Base-by-base conservation (phyloP, 2,113 vertebrate species). In the Onychorhynchus coronatus region DNA sequence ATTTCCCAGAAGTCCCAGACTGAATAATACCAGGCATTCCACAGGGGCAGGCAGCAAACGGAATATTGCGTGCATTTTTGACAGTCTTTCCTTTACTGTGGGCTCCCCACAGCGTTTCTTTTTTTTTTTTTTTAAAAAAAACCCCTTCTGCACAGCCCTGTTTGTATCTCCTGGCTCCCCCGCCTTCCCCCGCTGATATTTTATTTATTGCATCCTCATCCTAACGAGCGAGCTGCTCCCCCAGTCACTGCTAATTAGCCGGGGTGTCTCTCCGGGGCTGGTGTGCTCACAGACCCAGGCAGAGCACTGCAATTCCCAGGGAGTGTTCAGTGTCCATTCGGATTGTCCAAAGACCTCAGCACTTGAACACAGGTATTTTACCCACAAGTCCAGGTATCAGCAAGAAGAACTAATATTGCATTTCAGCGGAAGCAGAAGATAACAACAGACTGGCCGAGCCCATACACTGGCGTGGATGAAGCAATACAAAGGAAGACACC, bases 181-280 rank as follows among this genome's bases (percentile, higher is more conserved):
- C 49, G 46, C 35, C 63, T 72, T 47, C 84, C 67, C 87, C 5
- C 3, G 56, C 85, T 93, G 33, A 82, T 97, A 70, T 95, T 96
- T 94, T 88, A 96, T 97, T 95, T 86, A 96, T 85, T 85, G 68
- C 78, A 85, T 58, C 85, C 95, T 85, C 76, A 18, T 72, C 41
- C 83, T 94, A 70, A 42, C 41, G 19, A 77, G 85, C 5, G 50
- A 79, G 83, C 49, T 84, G 35, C 95, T 79, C 80, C 91, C 83
- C 89, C 85, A 76, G 22, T 12, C 41, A 22, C 44, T 58, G 62
- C 85, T 97, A 37, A 94, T 96, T 49, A 87, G 89, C 28, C 61
- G 4, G 62, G 6, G 65, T 42, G 76, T 55, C 77, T 81, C 71
- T 74, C 42, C 86, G 50, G 73, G 53, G 89, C 66, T 6, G 20